Evolutionary conservation across 2,888 invertebrate species (phyloP), one percentile per base, ranked within the genome.

Genomic region (Caenorhabditis japonica): DNA sequence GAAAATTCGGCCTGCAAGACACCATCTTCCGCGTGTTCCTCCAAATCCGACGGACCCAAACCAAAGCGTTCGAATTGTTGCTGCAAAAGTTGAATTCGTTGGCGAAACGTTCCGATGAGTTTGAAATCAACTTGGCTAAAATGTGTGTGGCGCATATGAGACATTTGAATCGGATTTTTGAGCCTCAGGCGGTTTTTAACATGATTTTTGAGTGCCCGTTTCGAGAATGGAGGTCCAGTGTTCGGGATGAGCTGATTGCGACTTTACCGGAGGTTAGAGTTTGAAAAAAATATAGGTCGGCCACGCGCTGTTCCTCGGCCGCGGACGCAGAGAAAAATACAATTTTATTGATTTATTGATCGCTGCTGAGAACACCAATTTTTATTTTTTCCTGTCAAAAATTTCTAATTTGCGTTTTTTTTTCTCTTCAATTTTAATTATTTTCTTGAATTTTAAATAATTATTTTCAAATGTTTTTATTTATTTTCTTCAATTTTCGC

Each of bases 231-330:
- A 51, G 13, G 15, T 44, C 62, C 4, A 33, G 10, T 3, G 56
- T 62, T 5, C 13, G 71, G 1, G 39, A 59, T 39, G 33, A 33
- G 12, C 13, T 64, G 13, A 43, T 66, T 2, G 47, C 44, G 1
- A 64, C 43, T 12, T 21, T 72, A 1, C 72, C 72, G 1, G 72
- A 72, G 44, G 68, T 68, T n/a, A n/a, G n/a, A n/a, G n/a, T n/a
- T n/a, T n/a, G n/a, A n/a, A 36, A 36, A 36, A 36, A 36, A 36
- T 13, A 36, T 36, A n/a, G n/a, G n/a, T n/a, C n/a, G n/a, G n/a
- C n/a, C n/a, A n/a, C n/a, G n/a, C n/a, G n/a, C n/a, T n/a, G n/a
- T n/a, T n/a, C n/a, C n/a, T n/a, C n/a, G n/a, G n/a, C n/a, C n/a
- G n/a, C n/a, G n/a, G n/a, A n/a, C n/a, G n/a, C n/a, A n/a, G n/a